Base-by-base conservation (phyloP, 2,113 vertebrate species). In the Mobula birostris region DNA sequence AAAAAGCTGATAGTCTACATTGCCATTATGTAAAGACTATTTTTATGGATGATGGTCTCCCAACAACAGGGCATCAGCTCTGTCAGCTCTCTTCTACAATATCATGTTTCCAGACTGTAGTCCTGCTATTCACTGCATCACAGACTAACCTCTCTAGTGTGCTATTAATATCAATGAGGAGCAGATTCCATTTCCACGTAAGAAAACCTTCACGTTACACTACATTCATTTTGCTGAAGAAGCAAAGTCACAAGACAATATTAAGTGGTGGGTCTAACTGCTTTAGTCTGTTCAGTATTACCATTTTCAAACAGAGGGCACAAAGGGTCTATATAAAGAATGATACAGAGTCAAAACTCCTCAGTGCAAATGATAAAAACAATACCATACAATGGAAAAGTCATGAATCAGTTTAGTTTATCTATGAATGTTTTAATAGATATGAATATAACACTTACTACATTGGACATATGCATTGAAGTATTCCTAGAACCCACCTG, bases 131-230 rank as follows among this genome's bases (percentile, higher is more conserved):
- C 95, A 94, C 94, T 95, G 96, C 96, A 95, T 96, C 96, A 94
- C 95, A 95, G 96, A 96, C 96, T 96, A 97, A 96, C 97, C 96
- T 97, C 97, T 97, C 97, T 95, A 96, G 96, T 96, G 96, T 95
- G 96, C 97, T 98, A 97, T 98, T 98, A 98, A 98, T 98, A 98
- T 97, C 97, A 97, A 96, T 96, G 97, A 97, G 96, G 96, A 96
- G 96, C 96, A 96, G 95, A 97, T 97, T 98, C 97, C 95, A 97
- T 97, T 98, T 97, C 96, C 97, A 97, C 96, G 96, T 96, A 96
- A 96, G 97, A 97, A 97, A 97, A 96, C 95, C 95, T 96, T 95
- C 95, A 95, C 95, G 95, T 96, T 95, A 95, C 95, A 94, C 96
- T 94, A 29, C 96, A 96, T 96, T 95, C 96, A 95, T 96, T 96